Base-by-base conservation (phyloP, 2,888 invertebrate genomes). In the Nemapogon koenigi region DNA sequence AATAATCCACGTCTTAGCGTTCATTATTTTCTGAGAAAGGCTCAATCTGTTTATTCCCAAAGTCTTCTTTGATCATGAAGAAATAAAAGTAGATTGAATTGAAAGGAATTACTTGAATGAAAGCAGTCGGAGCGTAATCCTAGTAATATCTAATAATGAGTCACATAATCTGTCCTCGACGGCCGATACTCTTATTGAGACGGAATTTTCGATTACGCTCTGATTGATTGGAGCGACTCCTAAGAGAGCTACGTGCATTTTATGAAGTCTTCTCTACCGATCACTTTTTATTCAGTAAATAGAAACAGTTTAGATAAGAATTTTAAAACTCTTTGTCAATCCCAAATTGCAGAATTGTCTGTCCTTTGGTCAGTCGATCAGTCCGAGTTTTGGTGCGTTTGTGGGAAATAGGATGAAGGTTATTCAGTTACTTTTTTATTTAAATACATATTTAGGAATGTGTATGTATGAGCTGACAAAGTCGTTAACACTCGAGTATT, bases 191-290 rank as follows among this genome's bases (percentile, higher is more conserved):
- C 60, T 70, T 69, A 72, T 72, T 69, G 67, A 68, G 59, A 59
- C 52, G 73, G 75, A 71, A 72, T 75, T 75, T 76, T 72, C 73
- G 66, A 76, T 76, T 75, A 76, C 64, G 60, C 57, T 61, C 63
- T 72, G 76, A 76, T 76, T 76, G 78, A 76, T 76, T 71, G 71
- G 62, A 68, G 59, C 56, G 60, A 68, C 71, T 72, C 59, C 62
- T 63, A 59, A 53, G 55, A 35, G 53, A 51, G 53, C 50, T 62
- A 66, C 62, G 67, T 67, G 67, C 71, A 66, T 68, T 72, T 73
- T 76, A 72, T 71, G 71, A 71, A 70, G 62, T 64, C 65, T 63
- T 61, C 59, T 68, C 62, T 62, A 66, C 52, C 51, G 53, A 62
- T 61, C 59, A 52, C 46, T 49, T 51, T 49, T 50, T n/a, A n/a